Percentiles rank a stretch among this genome's conserved stretches.
phyloP scores from a whole-genome alignment of 2,888 invertebrate genomes.

The Napeogenes sylphis region DNA sequence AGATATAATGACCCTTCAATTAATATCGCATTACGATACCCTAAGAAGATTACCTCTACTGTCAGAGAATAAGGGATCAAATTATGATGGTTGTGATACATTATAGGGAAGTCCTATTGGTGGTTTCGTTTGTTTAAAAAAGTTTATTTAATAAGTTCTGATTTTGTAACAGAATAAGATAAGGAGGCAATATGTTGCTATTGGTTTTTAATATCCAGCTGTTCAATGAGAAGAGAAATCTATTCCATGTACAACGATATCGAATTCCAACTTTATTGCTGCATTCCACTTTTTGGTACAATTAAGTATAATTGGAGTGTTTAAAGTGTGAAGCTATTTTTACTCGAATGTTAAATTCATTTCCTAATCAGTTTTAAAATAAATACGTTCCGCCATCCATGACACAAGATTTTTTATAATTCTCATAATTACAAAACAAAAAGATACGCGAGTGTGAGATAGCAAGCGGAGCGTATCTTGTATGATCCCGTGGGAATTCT shows the following conservation, averaged over 20 bases:
- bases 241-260: no score
- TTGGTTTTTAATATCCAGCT: no score
- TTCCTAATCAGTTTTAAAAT: background rate
- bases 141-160: background rate
- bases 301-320: no score
- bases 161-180: no score
- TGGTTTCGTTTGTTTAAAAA: background rate
- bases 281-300: no score
- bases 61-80: slow-evolving; percentile 21
- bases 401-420: slow-evolving; percentile 2
- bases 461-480: slow-evolving; percentile 39
- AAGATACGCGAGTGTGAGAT: slow-evolving; percentile 4
- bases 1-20: slow-evolving; percentile 9
- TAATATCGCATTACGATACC: slow-evolving; percentile 6
- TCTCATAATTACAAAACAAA: slow-evolving; percentile 5
- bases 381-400: background rate
- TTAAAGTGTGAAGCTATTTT: background rate
- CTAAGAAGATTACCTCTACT: background rate
- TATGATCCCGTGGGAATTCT: slow-evolving; percentile 7
- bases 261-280: no score
- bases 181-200: no score
- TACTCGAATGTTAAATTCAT: background rate
- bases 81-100: slow-evolving; percentile 24
- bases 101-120: slow-evolving; percentile 30
- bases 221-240: no score